Evolutionary conservation across 2,113 vertebrate genomes (phyloP).

Genomic region (Platanista minor): DNA sequence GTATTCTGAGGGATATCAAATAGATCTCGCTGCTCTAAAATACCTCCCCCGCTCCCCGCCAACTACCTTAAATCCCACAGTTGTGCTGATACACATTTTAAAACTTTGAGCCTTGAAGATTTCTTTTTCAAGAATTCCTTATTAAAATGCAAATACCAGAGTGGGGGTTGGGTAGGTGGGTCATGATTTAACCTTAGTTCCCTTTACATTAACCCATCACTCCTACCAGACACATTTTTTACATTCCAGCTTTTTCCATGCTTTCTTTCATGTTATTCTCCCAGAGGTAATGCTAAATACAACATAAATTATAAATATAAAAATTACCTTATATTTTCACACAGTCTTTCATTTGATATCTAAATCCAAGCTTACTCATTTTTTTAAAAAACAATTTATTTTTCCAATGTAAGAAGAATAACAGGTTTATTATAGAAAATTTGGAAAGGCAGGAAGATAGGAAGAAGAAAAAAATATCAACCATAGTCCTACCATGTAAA

Average conservation of each 20-base stretch:
- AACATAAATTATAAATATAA: constrained; percentile 35
- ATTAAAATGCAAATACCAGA: not conserved
- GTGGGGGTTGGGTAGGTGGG: not conserved
- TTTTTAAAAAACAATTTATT: constrained; percentile 66
- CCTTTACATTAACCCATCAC: not conserved
- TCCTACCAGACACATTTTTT: constrained; percentile 35
- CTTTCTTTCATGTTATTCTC: constrained; percentile 32
- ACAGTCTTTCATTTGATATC: constrained; percentile 27
- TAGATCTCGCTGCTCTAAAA: not conserved
- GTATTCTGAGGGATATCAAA: not conserved
- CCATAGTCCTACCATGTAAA: constrained; percentile 45
- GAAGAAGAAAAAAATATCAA: constrained; percentile 53
- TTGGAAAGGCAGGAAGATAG: constrained; percentile 61
- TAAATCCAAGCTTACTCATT: constrained; percentile 58
- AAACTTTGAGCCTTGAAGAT: not conserved
- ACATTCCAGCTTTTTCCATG: constrained; percentile 10
- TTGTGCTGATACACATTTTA: not conserved
- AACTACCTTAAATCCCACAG: not conserved
- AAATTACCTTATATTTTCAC: constrained; percentile 33
- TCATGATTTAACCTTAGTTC: not conserved
- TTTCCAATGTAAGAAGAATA: constrained; percentile 40
- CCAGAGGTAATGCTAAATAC: constrained; percentile 22
- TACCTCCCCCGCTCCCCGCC: too few relatives aligned
- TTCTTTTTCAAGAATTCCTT: constrained; percentile 30
- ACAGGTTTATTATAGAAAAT: constrained; percentile 62